phyloP scores from a whole-genome alignment of 2,888 invertebrate species.

The Synanthedon andrenaeformis region DNA sequence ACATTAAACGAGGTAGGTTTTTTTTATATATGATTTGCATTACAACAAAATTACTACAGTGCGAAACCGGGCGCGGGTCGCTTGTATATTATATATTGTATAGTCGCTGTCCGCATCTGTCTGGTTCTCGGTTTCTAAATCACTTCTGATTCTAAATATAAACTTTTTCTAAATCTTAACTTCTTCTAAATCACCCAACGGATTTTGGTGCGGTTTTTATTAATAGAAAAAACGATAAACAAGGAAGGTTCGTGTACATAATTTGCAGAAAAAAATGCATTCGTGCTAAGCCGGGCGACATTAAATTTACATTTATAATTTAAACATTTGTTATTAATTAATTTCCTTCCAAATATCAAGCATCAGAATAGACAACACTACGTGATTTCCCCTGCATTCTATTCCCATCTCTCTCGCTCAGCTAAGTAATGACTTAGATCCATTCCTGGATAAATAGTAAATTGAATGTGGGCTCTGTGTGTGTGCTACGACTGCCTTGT shows the following conservation, averaged over 20 bases:
- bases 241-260: not conserved
- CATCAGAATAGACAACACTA: constrained; percentile 24
- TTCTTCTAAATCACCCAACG: no score
- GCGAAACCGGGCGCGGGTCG: no score
- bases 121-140: no score
- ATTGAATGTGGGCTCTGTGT: constrained; percentile 60
- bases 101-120: no score
- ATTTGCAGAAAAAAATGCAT: not conserved
- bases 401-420: constrained; percentile 60
- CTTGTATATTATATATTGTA: no score
- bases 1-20: no score
- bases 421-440: constrained; percentile 71
- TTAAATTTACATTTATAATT: no score
- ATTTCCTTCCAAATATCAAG: constrained; percentile 16
- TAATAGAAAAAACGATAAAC: not conserved
- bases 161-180: no score
- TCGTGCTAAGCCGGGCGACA: not conserved
- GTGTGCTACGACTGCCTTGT: constrained; percentile 9
- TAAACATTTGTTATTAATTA: constrained; percentile 10
- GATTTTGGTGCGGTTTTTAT: no score
- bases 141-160: no score
- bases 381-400: constrained; percentile 63
- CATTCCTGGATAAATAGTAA: constrained; percentile 70
- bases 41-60: no score
- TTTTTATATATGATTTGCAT: no score